Percentiles rank a stretch among this genome's conserved stretches.
Conservation (phyloP, 2,888 invertebrate genomes). For the Rhopalosiphum nymphaeae region DNA sequence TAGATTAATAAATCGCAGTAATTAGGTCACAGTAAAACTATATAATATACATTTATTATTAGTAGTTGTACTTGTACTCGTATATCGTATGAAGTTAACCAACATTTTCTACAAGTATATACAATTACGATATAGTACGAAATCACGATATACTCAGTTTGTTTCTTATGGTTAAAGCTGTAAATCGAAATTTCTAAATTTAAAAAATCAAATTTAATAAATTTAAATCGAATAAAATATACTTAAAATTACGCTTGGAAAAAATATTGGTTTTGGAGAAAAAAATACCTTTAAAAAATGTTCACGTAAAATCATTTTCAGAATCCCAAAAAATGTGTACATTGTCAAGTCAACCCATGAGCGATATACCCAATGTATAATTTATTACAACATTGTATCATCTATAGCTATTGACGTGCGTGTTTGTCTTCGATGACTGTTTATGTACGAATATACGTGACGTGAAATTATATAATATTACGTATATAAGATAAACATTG, state of each 20-base stretch:
- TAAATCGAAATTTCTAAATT: background rate
- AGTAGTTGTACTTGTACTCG: no score
- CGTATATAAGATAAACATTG: background rate
- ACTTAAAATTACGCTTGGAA: background rate
- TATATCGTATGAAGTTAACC: background rate
- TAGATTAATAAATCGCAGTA: background rate
- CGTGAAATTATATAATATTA: background rate
- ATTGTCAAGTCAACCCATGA: background rate
- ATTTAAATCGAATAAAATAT: background rate
- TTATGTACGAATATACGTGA: slow-evolving; percentile 15
- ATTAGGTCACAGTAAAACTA: background rate
- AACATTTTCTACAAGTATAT: background rate
- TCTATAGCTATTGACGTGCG: background rate
- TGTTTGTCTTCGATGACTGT: slow-evolving; percentile 5
- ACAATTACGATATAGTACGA: background rate
- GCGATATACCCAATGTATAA: background rate
- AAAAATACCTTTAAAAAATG: slow-evolving; percentile 14
- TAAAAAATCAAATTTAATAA: background rate
- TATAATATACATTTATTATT: background rate
- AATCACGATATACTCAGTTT: background rate
- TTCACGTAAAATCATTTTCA: slow-evolving; percentile 36
- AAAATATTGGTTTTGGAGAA: background rate
- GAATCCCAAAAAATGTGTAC: background rate
- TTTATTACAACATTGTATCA: slow-evolving; percentile 24
- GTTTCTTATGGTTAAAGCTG: background rate